Evolutionary conservation across 1,140 invertebrate species (phyloP).

Genomic region (Anthonomus grandis): DNA sequence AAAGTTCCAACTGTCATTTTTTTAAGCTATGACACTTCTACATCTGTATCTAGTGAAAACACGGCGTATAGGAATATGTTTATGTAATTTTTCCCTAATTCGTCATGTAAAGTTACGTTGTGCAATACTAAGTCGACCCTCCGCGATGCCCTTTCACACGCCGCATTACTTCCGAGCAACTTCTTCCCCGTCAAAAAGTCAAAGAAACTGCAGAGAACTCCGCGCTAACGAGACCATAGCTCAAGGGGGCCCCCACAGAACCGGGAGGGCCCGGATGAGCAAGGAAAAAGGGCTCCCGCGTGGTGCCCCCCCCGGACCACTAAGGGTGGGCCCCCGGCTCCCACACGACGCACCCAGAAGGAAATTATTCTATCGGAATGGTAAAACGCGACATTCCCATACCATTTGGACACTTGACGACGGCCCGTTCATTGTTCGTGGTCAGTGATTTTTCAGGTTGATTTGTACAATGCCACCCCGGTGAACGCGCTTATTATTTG

Average conservation of each 20-base stretch:
- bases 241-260: slow-evolving; percentile 10
- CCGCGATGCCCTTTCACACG: too few relatives aligned
- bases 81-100: too few relatives aligned
- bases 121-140: too few relatives aligned
- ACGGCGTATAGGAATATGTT: too few relatives aligned
- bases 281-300: slow-evolving; percentile 32
- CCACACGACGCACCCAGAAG: slow-evolving; percentile 39
- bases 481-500: not conserved
- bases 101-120: too few relatives aligned
- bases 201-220: slow-evolving; percentile 21
- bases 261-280: slow-evolving; percentile 30
- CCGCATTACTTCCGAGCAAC: slow-evolving; percentile 24
- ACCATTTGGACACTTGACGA: slow-evolving; percentile 18
- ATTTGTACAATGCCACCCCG: slow-evolving; percentile 4
- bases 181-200: slow-evolving; percentile 15
- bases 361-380: too few relatives aligned
- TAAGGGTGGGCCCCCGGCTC: slow-evolving; percentile 32
- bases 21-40: too few relatives aligned
- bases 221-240: slow-evolving; percentile 18
- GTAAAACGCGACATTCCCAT: slow-evolving; percentile 32
- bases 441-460: slow-evolving; percentile 21
- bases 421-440: slow-evolving; percentile 26
- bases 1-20: too few relatives aligned
- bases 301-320: slow-evolving; percentile 11
- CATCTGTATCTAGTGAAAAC: too few relatives aligned